Evolutionary conservation across 2,888 invertebrate species (phyloP).

Genomic region (Hypselothyrea guttata): DNA sequence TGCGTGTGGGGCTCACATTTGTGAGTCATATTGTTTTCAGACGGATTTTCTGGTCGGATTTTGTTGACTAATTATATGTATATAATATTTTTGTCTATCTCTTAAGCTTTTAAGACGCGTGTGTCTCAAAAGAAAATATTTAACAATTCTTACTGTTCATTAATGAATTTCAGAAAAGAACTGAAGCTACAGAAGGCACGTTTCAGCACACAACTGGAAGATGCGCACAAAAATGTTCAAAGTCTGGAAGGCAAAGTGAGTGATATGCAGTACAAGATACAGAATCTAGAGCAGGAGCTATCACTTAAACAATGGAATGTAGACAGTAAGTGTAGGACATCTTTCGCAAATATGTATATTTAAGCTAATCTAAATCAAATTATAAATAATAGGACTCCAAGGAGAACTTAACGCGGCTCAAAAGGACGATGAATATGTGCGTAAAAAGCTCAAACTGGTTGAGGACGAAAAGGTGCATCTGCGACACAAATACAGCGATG

Average conservation of each 20-base stretch:
- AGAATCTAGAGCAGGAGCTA: slow-evolving; percentile 80
- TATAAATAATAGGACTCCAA: slow-evolving; percentile 77
- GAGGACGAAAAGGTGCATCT: slow-evolving; percentile 80
- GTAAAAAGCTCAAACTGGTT: slow-evolving; percentile 80
- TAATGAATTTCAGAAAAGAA: slow-evolving; percentile 77
- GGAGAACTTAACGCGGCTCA: slow-evolving; percentile 81
- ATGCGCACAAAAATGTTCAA: slow-evolving; percentile 80
- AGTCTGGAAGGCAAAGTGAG: slow-evolving; percentile 78
- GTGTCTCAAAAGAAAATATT: background rate
- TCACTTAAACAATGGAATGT: slow-evolving; percentile 82
- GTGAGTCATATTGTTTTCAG: slow-evolving; percentile 57
- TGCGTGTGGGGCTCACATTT: slow-evolving; percentile 54
- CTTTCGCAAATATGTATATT: background rate
- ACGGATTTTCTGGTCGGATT: slow-evolving; percentile 39
- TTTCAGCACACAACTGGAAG: slow-evolving; percentile 80
- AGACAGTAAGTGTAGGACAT: slow-evolving; percentile 75
- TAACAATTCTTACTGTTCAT: too few species aligned
- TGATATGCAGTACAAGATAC: slow-evolving; percentile 80
- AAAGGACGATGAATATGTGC: slow-evolving; percentile 81
- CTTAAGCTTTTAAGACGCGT: slow-evolving; percentile 34
- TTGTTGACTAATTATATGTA: slow-evolving; percentile 42
- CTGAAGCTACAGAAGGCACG: slow-evolving; percentile 79
- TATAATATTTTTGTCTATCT: slow-evolving; percentile 31
- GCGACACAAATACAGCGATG: slow-evolving; percentile 79
- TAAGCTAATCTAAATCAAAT: too few species aligned